These are phyloP conservation scores for Microtus ochrogaster DNA, from an alignment of 2,113 vertebrate genomes.

Conservation along the genomic window DNA sequence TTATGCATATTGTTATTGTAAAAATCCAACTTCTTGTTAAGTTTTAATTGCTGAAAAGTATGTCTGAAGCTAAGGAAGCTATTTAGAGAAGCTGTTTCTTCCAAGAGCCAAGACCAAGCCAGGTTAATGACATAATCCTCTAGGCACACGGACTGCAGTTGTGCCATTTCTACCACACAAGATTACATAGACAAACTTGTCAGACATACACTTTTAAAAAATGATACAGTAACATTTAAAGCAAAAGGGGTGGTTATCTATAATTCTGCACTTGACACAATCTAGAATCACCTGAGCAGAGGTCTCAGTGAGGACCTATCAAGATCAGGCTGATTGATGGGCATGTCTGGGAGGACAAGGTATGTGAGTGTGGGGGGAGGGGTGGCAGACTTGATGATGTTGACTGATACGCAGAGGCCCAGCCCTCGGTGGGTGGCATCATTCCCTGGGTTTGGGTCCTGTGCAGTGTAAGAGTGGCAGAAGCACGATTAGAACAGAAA, in stretches of 20 bases:
- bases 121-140: constrained; percentile 61
- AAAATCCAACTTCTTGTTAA: constrained; percentile 63
- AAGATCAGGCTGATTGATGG: background rate
- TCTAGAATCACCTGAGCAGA: background rate
- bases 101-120: constrained; percentile 63
- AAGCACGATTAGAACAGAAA: background rate
- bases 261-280: background rate
- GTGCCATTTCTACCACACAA: constrained; percentile 69
- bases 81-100: constrained; percentile 67
- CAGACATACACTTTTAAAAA: constrained; percentile 33
- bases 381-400: background rate
- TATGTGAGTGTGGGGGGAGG: background rate
- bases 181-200: constrained; percentile 67
- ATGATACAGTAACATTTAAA: background rate
- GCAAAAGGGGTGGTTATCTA: background rate
- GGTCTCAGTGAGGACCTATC: background rate
- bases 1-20: constrained; percentile 83
- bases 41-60: constrained; percentile 55
- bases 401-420: background rate
- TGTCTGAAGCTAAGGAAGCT: constrained; percentile 49
- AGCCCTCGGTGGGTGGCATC: background rate
- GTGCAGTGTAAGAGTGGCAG: no score
- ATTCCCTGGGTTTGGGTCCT: background rate
- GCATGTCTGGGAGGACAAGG: background rate
- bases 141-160: constrained; percentile 55